phyloP scores from a whole-genome alignment of 2,113 vertebrate species.

The Trichomycterus rosablanca region DNA sequence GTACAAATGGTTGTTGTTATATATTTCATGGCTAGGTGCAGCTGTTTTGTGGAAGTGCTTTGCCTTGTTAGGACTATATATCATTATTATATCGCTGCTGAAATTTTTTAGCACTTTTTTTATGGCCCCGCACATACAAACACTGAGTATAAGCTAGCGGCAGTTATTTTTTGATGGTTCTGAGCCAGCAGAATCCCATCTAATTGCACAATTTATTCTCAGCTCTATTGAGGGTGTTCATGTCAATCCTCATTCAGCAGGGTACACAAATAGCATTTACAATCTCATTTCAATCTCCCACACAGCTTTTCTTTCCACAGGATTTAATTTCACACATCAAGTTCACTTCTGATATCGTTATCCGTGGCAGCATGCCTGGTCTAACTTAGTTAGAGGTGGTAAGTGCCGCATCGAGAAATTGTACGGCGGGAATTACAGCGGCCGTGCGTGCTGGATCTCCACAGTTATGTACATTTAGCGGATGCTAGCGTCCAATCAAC shows the following conservation, averaged over 20 bases:
- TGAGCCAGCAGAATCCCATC: constrained; percentile 65
- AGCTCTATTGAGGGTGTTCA: constrained; percentile 60
- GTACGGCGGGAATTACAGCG: constrained; percentile 43
- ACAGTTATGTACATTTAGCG: not conserved
- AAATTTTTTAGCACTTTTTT: too few species aligned
- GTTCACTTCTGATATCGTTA: constrained; percentile 76
- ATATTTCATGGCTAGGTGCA: too few species aligned
- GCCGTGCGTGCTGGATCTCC: not conserved
- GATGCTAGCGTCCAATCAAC: too few species aligned
- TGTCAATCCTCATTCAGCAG: constrained; percentile 73
- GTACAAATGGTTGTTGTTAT: too few species aligned
- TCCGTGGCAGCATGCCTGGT: constrained; percentile 67
- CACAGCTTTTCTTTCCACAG: constrained; percentile 59
- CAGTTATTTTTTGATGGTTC: constrained; percentile 62
- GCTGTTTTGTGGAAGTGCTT: too few species aligned
- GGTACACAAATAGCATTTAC: constrained; percentile 71
- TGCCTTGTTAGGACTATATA: too few species aligned
- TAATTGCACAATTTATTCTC: constrained; percentile 69
- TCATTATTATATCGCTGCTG: too few species aligned
- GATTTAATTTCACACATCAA: constrained; percentile 73
- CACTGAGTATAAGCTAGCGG: constrained; percentile 45
- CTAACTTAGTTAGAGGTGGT: constrained; percentile 50
- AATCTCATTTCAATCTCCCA: constrained; percentile 65
- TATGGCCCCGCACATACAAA: constrained; percentile 17
- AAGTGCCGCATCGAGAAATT: constrained; percentile 20